Evolutionary conservation across 2,888 invertebrate genomes (phyloP).

Genomic region (Apocheima hispidaria): DNA sequence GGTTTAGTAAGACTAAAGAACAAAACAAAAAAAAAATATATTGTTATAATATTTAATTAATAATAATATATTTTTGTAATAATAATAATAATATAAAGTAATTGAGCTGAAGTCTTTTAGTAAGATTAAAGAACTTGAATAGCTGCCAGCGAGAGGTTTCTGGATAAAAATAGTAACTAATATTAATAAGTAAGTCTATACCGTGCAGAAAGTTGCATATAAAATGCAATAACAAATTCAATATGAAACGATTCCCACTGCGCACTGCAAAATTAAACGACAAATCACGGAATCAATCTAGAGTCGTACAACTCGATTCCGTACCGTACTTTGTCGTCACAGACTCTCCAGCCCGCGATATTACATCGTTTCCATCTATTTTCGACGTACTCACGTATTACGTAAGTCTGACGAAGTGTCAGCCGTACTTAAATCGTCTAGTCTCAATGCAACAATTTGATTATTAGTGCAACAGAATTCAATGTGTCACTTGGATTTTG

Average conservation of each 20-base stretch:
- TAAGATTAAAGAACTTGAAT: no score
- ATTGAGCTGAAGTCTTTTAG: no score
- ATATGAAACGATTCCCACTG: not conserved
- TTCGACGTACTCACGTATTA: constrained; percentile 17
- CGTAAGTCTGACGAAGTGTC: constrained; percentile 28
- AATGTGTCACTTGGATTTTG: not conserved
- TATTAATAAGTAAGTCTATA: not conserved
- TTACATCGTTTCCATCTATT: constrained; percentile 14
- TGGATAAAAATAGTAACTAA: not conserved
- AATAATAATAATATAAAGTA: no score
- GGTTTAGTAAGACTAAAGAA: no score
- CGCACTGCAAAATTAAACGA: constrained; percentile 13
- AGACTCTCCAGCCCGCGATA: constrained; percentile 4
- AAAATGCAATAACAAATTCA: not conserved
- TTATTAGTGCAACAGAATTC: constrained; percentile 13
- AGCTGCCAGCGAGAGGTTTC: no score
- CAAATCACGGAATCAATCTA: constrained; percentile 15
- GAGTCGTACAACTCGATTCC: constrained; percentile 1
- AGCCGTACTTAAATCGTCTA: constrained; percentile 20
- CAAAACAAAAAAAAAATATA: no score
- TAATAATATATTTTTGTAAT: no score
- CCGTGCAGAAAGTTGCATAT: not conserved
- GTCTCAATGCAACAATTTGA: constrained; percentile 22
- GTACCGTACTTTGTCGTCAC: constrained; percentile 8
- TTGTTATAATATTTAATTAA: no score